Conservation (phyloP, 2,113 vertebrate genomes). For the Zosterops lateralis region DNA sequence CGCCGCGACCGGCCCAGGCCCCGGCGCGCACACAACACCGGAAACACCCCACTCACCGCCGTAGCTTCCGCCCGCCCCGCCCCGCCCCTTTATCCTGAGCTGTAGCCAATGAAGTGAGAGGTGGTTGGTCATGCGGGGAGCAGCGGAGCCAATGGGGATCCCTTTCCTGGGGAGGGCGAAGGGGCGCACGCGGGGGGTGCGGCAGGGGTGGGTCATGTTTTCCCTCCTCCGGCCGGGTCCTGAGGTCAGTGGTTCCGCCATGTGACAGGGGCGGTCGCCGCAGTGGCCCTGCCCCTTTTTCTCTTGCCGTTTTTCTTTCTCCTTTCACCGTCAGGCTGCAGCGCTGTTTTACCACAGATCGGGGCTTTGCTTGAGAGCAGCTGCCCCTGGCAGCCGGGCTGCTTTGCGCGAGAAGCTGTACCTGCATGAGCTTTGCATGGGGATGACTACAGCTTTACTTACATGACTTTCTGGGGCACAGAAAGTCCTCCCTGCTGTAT, state of each 20-base stretch:
- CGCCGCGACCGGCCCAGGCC: rapidly evolving
- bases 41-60: rapidly evolving
- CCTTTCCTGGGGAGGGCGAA: too few relatives aligned
- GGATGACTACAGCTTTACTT: too few relatives aligned
- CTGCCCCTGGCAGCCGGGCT: neutral
- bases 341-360: rapidly evolving
- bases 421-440: neutral
- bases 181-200: neutral
- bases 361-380: rapidly evolving
- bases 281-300: rapidly evolving
- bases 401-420: neutral
- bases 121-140: rapidly evolving
- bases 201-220: rapidly evolving
- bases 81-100: rapidly evolving
- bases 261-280: rapidly evolving
- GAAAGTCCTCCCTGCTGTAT: neutral
- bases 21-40: neutral
- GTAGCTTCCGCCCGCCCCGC: rapidly evolving
- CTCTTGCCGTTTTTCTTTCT: rapidly evolving
- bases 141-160: neutral
- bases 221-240: neutral
- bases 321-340: rapidly evolving
- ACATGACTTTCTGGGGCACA: neutral
- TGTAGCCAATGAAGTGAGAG: neutral
- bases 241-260: rapidly evolving